Conservation (phyloP, 2,888 invertebrate species). For the Tanypteryx hageni region DNA sequence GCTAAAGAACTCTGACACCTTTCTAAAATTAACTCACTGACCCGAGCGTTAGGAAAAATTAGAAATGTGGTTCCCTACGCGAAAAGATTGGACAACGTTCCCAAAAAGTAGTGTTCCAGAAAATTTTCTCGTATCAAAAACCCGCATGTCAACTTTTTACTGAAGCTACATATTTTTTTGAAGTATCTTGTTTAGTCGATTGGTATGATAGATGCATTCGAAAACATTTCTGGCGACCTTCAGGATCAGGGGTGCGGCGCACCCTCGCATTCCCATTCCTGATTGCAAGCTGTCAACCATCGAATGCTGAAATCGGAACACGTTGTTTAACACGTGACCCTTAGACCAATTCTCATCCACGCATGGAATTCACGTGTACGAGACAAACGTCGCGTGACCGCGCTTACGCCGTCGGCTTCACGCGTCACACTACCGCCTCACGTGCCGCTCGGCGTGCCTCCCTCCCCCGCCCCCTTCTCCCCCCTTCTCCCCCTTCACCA, state of each 20-base stretch:
- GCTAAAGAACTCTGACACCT: no score
- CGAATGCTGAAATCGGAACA: slow-evolving; percentile 5
- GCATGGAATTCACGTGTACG: slow-evolving; percentile 44
- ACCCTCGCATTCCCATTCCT: neutral
- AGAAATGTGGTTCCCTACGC: no score
- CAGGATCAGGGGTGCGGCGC: neutral
- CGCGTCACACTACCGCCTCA: neutral
- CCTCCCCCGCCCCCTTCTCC: neutral
- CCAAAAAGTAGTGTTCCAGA: no score
- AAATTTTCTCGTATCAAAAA: no score
- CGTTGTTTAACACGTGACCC: slow-evolving; percentile 49
- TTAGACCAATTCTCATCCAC: neutral
- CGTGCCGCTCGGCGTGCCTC: slow-evolving; percentile 33
- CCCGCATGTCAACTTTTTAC: no score
- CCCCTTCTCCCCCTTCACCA: neutral
- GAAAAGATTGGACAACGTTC: no score
- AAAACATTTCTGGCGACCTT: neutral
- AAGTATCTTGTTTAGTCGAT: neutral
- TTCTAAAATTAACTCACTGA: no score
- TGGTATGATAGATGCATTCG: neutral
- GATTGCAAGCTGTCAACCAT: neutral
- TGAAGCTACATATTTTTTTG: no score
- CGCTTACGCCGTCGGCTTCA: neutral
- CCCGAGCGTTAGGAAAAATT: no score
- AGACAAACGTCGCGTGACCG: slow-evolving; percentile 37